phyloP scores from a whole-genome alignment of 2,888 invertebrate species.

The Ditylenchus weischeri region DNA sequence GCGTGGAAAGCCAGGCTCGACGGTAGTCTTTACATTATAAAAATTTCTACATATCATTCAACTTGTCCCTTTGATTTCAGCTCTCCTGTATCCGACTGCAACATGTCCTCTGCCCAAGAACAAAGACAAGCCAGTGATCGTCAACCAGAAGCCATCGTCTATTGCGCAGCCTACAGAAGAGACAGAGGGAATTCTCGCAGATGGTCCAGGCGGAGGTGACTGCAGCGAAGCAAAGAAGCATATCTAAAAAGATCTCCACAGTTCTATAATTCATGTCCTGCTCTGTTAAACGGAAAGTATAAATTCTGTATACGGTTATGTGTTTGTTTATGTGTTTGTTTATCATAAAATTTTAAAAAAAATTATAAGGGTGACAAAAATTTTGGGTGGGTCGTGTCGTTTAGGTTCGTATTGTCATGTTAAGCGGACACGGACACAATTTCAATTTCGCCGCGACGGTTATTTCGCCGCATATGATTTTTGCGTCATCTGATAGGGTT shows the following conservation, averaged over 20 bases:
- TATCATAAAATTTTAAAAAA: too few species aligned
- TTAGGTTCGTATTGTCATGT: too few species aligned
- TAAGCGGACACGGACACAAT: too few species aligned
- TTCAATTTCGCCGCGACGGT: too few species aligned
- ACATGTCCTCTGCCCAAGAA: neutral
- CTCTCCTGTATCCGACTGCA: slow-evolving; percentile 5
- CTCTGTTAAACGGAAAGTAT: too few species aligned
- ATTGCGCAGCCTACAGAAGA: neutral
- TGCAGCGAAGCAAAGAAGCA: slow-evolving; percentile 1
- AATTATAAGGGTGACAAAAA: too few species aligned
- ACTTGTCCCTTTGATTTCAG: neutral
- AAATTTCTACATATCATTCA: slow-evolving; percentile 1
- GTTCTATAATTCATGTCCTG: neutral
- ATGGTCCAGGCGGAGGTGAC: neutral
- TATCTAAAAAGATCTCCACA: slow-evolving; percentile 5
- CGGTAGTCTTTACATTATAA: neutral
- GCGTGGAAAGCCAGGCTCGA: slow-evolving; percentile 30
- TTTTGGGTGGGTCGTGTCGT: too few species aligned
- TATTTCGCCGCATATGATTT: too few species aligned
- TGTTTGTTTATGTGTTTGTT: too few species aligned
- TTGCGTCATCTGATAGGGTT: too few species aligned
- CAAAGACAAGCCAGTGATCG: neutral
- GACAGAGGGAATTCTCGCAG: neutral
- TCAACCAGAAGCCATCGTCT: neutral
- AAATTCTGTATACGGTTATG: too few species aligned